Evolutionary conservation across 2,888 invertebrate species (phyloP).

Genomic region (Digitonthophagus gazella): DNA sequence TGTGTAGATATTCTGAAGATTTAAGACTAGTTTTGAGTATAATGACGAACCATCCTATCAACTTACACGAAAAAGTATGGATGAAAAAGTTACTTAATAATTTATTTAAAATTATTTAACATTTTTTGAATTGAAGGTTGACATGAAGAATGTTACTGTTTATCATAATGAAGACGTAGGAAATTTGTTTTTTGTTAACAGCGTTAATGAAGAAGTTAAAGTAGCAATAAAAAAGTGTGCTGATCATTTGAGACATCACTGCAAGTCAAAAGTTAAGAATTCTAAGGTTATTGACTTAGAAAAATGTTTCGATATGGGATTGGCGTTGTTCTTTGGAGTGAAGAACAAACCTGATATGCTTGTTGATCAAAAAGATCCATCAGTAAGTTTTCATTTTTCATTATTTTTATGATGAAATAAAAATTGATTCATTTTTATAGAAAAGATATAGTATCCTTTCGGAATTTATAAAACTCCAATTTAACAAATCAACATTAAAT

Average conservation of each 20-base stretch:
- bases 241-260: background rate
- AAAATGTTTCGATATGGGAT: background rate
- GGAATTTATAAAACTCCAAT: constrained; percentile 32
- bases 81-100: background rate
- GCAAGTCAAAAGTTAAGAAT: background rate
- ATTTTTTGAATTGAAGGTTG: background rate
- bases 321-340: background rate
- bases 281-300: constrained; percentile 9
- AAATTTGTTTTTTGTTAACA: background rate
- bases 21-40: constrained; percentile 64
- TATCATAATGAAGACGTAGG: constrained; percentile 17
- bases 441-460: constrained; percentile 41
- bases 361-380: constrained; percentile 27
- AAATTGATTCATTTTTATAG: constrained; percentile 37
- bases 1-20: constrained; percentile 77
- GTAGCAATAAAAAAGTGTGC: constrained; percentile 14
- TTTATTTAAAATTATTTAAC: background rate
- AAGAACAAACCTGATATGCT: constrained; percentile 3
- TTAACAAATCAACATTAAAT: constrained; percentile 51
- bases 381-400: constrained; percentile 24
- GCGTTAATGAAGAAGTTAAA: constrained; percentile 52
- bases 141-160: constrained; percentile 17
- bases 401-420: background rate
- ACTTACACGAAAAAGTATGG: constrained; percentile 54
- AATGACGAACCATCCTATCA: constrained; percentile 54